Percentiles rank a stretch among this genome's conserved stretches.
Evolutionary conservation across 2,113 vertebrate species (phyloP).

Genomic region (Turnix velox): DNA sequence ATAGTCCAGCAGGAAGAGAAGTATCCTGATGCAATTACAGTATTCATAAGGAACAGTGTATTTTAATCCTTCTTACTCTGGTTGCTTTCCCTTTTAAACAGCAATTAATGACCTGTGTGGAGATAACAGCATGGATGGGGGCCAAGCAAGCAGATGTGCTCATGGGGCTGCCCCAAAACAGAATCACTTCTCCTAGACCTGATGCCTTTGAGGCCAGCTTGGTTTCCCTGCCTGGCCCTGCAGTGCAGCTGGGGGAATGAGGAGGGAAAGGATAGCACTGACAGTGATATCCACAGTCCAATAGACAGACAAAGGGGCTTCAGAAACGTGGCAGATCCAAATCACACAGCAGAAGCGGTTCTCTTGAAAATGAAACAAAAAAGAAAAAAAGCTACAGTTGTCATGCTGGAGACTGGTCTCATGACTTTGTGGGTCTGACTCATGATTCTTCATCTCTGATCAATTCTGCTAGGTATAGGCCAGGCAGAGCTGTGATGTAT

Average conservation of each 20-base stretch:
- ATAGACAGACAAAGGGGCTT: neutral
- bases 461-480: neutral
- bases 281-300: neutral
- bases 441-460: neutral
- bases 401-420: neutral
- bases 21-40: neutral
- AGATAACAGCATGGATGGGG: neutral
- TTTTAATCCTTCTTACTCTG: neutral
- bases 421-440: conserved; percentile 7
- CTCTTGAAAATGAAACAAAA: neutral
- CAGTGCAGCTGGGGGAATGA: neutral
- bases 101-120: neutral
- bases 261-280: rapidly evolving
- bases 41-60: neutral
- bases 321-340: neutral
- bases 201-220: neutral
- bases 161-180: neutral
- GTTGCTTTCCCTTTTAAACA: neutral
- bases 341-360: neutral
- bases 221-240: neutral
- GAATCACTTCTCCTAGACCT: neutral
- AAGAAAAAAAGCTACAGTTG: neutral
- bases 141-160: neutral
- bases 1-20: neutral
- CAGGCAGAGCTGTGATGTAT: neutral